phyloP scores from a whole-genome alignment of 2,797 vertebrate genomes.

The Ambastaia sidthimunki region DNA sequence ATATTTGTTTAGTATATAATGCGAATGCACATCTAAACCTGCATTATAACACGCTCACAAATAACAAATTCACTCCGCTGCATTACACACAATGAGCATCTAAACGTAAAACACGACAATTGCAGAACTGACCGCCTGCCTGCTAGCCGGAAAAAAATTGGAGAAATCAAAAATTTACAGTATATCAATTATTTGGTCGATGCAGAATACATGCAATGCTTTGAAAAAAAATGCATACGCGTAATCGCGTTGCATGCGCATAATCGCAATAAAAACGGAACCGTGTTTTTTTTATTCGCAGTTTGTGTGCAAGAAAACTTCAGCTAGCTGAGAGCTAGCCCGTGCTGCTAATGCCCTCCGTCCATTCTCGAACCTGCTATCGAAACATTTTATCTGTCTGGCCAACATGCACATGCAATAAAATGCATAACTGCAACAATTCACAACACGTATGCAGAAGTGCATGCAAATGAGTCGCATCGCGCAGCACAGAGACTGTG shows the following conservation, averaged over 20 bases:
- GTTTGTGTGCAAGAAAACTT: constrained; percentile 41
- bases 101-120: background rate
- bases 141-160: background rate
- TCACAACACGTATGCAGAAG: constrained; percentile 39
- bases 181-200: too few relatives aligned
- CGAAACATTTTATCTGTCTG: background rate
- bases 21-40: background rate
- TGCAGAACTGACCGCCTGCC: background rate
- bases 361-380: background rate
- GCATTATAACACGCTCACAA: background rate
- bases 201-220: background rate
- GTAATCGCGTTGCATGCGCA: background rate
- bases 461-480: constrained; percentile 25
- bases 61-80: background rate
- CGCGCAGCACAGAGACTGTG: background rate
- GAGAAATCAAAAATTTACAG: background rate
- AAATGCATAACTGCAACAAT: background rate
- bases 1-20: background rate
- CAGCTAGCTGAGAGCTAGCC: constrained; percentile 49
- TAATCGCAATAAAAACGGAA: background rate
- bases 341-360: constrained; percentile 51
- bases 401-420: background rate
- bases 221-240: too few relatives aligned
- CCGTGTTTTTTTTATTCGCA: constrained; percentile 4
- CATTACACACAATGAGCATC: background rate